These are phyloP conservation scores for Ambastaia sidthimunki DNA, from an alignment of 2,797 vertebrate species.

Conservation along the genomic window DNA sequence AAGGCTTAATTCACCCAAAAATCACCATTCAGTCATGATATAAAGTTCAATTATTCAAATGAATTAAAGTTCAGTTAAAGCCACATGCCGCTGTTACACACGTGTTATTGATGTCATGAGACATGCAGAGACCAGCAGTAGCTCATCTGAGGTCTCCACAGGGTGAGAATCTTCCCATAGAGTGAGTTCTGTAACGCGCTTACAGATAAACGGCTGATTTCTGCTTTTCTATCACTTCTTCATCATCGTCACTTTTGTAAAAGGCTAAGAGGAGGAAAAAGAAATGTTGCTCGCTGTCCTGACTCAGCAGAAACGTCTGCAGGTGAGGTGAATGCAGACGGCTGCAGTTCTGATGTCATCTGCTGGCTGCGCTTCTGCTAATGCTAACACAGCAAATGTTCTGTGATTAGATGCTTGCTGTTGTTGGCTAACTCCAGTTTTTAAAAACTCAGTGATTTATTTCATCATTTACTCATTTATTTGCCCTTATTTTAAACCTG, in stretches of 20 bases:
- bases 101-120: no score
- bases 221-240: constrained; percentile 51
- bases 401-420: background rate
- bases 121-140: no score
- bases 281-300: constrained; percentile 85
- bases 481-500: no score
- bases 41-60: no score
- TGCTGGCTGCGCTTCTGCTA: background rate
- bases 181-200: background rate
- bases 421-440: no score
- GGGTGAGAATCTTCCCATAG: background rate
- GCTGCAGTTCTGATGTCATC: background rate
- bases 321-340: constrained; percentile 72
- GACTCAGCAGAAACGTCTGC: constrained; percentile 63
- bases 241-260: constrained; percentile 52
- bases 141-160: no score
- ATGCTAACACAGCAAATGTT: background rate
- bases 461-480: no score
- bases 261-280: constrained; percentile 84
- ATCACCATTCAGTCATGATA: background rate
- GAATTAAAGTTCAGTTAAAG: no score
- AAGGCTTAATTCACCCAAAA: no score
- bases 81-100: no score
- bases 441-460: no score
- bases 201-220: constrained; percentile 26